These are phyloP conservation scores for Patagioenas fasciata DNA, from an alignment of 2,113 vertebrate species.

Conservation along the genomic window DNA sequence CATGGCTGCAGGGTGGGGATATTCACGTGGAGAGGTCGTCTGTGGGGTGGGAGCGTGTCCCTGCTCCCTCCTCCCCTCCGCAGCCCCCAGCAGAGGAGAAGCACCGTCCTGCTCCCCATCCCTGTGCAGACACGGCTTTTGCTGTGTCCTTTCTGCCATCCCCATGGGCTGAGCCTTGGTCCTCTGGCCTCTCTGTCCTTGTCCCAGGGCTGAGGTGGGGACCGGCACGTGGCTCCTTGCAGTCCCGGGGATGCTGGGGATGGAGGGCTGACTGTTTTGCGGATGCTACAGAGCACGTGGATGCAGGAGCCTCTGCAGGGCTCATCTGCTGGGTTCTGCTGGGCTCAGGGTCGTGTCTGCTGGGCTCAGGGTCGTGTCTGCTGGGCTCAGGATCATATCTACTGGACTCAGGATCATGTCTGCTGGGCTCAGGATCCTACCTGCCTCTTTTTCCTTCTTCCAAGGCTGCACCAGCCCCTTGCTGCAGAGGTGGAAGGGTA, in stretches of 20 bases:
- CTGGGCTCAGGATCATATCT: neutral
- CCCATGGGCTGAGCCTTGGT: accelerated
- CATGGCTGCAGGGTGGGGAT: neutral
- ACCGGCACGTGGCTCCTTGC: accelerated
- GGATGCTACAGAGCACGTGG: accelerated
- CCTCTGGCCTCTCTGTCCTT: neutral
- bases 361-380: too few species aligned
- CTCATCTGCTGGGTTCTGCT: neutral
- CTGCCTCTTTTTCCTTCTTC: neutral
- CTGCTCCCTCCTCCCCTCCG: neutral
- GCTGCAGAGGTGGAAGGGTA: too few species aligned
- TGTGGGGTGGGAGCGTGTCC: neutral
- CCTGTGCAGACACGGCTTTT: neutral
- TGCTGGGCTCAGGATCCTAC: neutral
- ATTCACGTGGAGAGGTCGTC: neutral
- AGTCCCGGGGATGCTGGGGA: neutral
- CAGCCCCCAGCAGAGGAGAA: neutral
- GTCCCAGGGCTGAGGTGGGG: neutral
- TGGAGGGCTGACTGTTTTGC: neutral
- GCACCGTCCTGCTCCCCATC: neutral
- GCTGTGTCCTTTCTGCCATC: accelerated
- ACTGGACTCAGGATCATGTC: neutral
- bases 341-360: neutral
- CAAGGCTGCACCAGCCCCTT: neutral
- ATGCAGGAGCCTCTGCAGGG: neutral